Evolutionary conservation across 2,888 invertebrate species (phyloP).

Genomic region (Nezara viridula): DNA sequence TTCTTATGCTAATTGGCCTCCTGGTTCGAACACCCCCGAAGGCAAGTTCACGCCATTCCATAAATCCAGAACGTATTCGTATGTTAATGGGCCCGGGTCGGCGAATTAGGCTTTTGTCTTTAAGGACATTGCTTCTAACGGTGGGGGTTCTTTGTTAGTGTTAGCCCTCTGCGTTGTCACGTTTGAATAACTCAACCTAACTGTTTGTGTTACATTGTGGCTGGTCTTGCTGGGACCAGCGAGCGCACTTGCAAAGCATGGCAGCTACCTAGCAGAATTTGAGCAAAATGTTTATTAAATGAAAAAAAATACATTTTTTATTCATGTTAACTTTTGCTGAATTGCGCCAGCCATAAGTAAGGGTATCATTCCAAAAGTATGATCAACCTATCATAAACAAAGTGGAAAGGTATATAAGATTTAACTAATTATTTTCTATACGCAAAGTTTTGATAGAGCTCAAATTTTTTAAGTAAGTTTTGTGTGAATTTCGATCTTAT

Average conservation of each 20-base stretch:
- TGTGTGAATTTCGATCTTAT: too few relatives aligned
- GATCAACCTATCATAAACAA: too few relatives aligned
- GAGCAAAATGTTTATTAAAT: not conserved
- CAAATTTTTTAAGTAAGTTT: too few relatives aligned
- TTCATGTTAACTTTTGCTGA: too few relatives aligned
- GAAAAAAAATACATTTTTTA: not conserved
- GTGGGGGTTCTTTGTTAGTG: not conserved
- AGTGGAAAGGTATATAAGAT: too few relatives aligned
- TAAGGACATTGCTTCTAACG: conserved; percentile 20
- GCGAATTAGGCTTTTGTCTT: conserved; percentile 9
- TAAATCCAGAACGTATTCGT: not conserved
- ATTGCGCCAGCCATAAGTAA: too few relatives aligned
- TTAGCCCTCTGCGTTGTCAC: not conserved
- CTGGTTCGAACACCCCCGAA: not conserved
- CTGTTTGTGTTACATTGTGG: not conserved
- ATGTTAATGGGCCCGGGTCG: not conserved
- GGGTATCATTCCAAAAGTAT: too few relatives aligned
- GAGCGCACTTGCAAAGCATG: too few relatives aligned
- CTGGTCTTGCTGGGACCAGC: not conserved
- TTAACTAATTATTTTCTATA: too few relatives aligned
- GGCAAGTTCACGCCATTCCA: not conserved
- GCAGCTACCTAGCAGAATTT: not conserved
- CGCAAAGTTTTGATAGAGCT: too few relatives aligned
- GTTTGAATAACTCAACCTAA: not conserved
- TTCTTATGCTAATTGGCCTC: not conserved